Base-by-base conservation (phyloP, 2,113 vertebrate genomes). In the Piaya cayana region DNA sequence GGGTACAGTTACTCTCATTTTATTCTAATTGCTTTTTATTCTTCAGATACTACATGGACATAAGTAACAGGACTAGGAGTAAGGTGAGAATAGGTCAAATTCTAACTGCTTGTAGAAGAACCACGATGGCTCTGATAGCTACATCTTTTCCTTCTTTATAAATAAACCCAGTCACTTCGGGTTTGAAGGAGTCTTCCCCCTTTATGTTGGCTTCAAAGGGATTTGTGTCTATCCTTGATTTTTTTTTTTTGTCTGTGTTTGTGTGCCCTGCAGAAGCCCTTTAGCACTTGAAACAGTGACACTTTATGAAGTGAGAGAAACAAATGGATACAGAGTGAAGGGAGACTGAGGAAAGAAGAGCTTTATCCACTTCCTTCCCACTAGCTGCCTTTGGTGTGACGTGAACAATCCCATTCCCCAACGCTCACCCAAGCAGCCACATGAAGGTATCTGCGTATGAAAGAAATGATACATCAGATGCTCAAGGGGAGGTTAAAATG, bases 401-500 rank as follows among this genome's bases (percentile, higher is more conserved):
- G 25, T 30, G 77, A 68, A 15, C 29, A 16, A 30, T 6, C 17
- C 37, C 6, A 0, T 18, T 83, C 19, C 80, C 32, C 30, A 29
- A 20, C 3, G 4, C 12, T 47, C 1, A 1, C 32, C 29, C 11
- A 5, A 86, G 47, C 65, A 80, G 78, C 52, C 5, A 0, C 47
- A 82, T 59, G 85, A 72, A 90, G 30, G 60, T n/a, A 10, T 72
- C 34, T 34, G 32, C 37, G 63, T 34, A 86, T 29, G 59, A 90
- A 72, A 76, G 47, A 62, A 58, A 88, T 1, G 8, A 89, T 90
- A 52, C 23, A 78, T 93, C 85, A 94, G 94, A 93, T 96, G 90
- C 79, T 75, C 87, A 90, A 88, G 79, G 85, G 78, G 90, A 94
- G 72, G 72, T 86, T 94, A 82, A 90, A 96, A 42, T 50, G 52